Evolutionary conservation across 2,797 vertebrate species (phyloP).

Genomic region (Otus scops): DNA sequence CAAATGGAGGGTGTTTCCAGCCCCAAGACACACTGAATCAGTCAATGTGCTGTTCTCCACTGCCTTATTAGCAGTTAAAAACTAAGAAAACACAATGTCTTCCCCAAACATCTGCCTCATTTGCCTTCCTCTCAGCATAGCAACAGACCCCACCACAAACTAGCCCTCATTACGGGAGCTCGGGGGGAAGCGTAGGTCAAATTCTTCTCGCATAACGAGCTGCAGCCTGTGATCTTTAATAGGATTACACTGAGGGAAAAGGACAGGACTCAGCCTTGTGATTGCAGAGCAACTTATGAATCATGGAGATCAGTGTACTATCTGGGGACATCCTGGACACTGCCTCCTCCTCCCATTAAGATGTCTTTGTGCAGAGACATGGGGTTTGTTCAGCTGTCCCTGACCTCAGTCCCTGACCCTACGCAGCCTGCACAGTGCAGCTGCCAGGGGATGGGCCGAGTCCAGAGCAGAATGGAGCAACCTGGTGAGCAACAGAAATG

Average conservation of each 20-base stretch:
- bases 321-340: constrained; percentile 11
- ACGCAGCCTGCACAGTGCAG: background rate
- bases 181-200: constrained; percentile 14
- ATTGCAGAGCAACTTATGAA: background rate
- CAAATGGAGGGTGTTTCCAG: constrained; percentile 7
- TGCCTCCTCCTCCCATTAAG: background rate
- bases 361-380: background rate
- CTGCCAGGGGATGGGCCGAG: background rate
- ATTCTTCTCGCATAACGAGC: constrained; percentile 18
- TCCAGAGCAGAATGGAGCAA: background rate
- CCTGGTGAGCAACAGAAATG: background rate
- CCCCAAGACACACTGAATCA: constrained; percentile 10
- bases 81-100: background rate
- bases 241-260: constrained; percentile 21
- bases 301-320: background rate
- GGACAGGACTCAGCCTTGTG: background rate
- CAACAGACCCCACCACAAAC: background rate
- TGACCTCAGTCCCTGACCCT: background rate
- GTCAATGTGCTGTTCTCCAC: background rate
- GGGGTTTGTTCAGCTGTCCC: background rate
- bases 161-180: background rate
- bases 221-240: constrained; percentile 43
- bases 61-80: constrained; percentile 20
- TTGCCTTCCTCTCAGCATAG: background rate
- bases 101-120: constrained; percentile 26